Evolutionary conservation across 1,140 invertebrate species (phyloP).

Genomic region (Anoplolepis gracilipes): DNA sequence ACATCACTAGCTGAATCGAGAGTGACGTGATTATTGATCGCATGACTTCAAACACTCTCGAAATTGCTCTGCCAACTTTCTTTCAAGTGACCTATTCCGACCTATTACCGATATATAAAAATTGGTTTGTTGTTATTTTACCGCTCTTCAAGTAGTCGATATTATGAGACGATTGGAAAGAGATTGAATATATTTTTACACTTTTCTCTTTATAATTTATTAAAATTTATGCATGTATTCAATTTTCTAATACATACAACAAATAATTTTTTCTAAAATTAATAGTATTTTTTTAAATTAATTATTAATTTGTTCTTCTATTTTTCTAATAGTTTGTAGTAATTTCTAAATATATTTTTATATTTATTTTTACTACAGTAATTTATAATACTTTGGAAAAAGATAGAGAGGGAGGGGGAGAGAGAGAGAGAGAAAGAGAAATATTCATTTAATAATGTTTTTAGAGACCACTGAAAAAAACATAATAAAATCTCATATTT

Average conservation of each 20-base stretch:
- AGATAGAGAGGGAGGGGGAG: no score
- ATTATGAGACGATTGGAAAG: not conserved
- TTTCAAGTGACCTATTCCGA: slow-evolving; percentile 44
- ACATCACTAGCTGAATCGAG: not conserved
- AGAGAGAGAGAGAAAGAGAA: no score
- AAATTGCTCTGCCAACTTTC: slow-evolving; percentile 33
- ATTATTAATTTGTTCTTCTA: not conserved
- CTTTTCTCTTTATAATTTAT: slow-evolving; percentile 3
- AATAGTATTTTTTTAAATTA: not conserved
- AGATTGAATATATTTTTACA: not conserved
- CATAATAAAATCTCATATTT: not conserved
- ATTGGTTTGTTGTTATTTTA: not conserved
- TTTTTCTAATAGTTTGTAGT: not conserved
- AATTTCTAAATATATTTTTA: not conserved
- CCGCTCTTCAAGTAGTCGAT: not conserved
- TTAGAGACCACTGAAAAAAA: no score
- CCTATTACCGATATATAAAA: not conserved
- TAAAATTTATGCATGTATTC: not conserved
- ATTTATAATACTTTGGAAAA: not conserved
- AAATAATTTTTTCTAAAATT: not conserved
- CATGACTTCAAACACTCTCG: slow-evolving; percentile 15
- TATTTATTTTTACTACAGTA: not conserved
- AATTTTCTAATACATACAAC: not conserved
- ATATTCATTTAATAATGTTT: not conserved
- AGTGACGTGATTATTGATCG: not conserved